These are phyloP conservation scores for Acronicta aceris DNA, from an alignment of 2,888 invertebrate genomes.

Conservation along the genomic window DNA sequence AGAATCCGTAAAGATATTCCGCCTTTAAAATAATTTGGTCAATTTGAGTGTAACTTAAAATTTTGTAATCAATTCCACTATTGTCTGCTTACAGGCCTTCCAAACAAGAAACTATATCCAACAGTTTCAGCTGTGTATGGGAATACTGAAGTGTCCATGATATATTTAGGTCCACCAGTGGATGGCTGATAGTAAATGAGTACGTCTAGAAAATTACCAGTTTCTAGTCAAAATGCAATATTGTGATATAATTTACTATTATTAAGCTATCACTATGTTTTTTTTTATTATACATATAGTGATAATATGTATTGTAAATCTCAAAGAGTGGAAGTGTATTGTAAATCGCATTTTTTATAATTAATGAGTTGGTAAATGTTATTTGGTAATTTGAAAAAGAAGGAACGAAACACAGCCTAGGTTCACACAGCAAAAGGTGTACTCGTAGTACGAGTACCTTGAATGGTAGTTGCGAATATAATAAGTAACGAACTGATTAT, in stretches of 20 bases:
- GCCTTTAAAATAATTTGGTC: too few relatives aligned
- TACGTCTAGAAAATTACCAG: slow-evolving; percentile 53
- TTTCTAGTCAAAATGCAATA: slow-evolving; percentile 68
- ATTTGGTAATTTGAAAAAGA: not conserved
- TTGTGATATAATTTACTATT: slow-evolving; percentile 62
- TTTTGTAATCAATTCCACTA: slow-evolving; percentile 15
- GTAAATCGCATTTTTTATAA: slow-evolving; percentile 1
- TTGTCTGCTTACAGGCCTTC: slow-evolving; percentile 91
- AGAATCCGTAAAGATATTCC: too few relatives aligned
- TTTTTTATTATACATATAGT: slow-evolving; percentile 17
- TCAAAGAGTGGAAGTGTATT: too few relatives aligned
- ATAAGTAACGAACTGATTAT: too few relatives aligned
- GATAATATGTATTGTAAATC: not conserved
- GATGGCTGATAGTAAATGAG: slow-evolving; percentile 93
- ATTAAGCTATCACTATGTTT: slow-evolving; percentile 44
- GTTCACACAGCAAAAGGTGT: not conserved
- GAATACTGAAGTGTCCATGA: slow-evolving; percentile 99
- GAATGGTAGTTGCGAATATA: too few relatives aligned
- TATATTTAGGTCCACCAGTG: slow-evolving; percentile 98
- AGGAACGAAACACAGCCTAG: not conserved
- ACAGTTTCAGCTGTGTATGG: slow-evolving; percentile 99
- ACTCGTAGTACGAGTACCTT: too few relatives aligned
- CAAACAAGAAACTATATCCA: slow-evolving; percentile 97
- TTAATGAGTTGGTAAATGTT: not conserved
- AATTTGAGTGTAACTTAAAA: too few relatives aligned